phyloP scores from a whole-genome alignment of 2,113 vertebrate genomes.

The Mastomys natalensis region DNA sequence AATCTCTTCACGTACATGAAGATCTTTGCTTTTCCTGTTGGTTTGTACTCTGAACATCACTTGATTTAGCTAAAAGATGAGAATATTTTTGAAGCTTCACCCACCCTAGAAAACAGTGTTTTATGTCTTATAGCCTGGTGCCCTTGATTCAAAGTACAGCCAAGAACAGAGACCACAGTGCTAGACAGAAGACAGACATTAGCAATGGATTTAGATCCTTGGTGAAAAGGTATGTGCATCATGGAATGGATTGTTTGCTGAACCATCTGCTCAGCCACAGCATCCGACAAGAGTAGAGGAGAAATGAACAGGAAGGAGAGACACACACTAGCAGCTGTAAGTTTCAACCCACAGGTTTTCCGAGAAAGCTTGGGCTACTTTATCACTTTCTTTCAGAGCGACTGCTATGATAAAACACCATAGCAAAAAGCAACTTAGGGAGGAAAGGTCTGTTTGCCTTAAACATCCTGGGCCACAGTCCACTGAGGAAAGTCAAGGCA shows the following conservation, averaged over 20 bases:
- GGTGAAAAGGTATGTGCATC: conserved; percentile 13
- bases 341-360: not conserved
- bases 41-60: not conserved
- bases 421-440: not conserved
- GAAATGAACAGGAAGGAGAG: conserved; percentile 13
- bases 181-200: conserved; percentile 54
- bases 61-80: conserved; percentile 12
- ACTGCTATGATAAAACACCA: not conserved
- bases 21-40: not conserved
- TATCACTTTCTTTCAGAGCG: not conserved
- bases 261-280: conserved; percentile 50
- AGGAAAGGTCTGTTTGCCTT: not conserved
- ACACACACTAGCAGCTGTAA: not conserved
- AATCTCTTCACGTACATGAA: not conserved
- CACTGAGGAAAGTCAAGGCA: not conserved
- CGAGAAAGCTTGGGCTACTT: conserved; percentile 23
- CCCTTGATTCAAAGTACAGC: conserved; percentile 29
- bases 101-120: not conserved
- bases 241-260: not conserved
- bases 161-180: not conserved
- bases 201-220: conserved; percentile 62
- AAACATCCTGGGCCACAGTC: not conserved
- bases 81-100: not conserved
- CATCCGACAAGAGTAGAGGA: not conserved
- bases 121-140: not conserved